A percentile compares a stretch with the other conserved stretches of the same genome.
Conservation (phyloP, 1,140 invertebrate genomes). For the Lepeophtheirus salmonis region DNA sequence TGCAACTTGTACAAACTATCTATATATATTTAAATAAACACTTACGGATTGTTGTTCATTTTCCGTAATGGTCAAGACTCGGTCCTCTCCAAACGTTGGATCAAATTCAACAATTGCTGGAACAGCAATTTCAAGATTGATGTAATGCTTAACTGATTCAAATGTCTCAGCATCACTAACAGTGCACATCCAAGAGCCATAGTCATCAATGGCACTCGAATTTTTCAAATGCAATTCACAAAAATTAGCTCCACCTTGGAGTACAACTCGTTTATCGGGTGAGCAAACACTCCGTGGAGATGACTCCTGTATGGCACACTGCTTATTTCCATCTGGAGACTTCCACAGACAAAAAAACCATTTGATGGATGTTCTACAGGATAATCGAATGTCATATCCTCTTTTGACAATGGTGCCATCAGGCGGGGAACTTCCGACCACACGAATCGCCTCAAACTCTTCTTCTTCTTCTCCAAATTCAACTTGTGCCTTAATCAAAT, state of each 20-base stretch:
- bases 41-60: background rate
- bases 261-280: background rate
- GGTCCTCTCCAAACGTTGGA: background rate
- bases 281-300: constrained; percentile 5
- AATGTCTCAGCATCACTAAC: constrained; percentile 7
- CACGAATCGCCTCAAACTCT: background rate
- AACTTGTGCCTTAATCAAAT: no score
- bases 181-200: constrained; percentile 10
- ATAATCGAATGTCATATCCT: background rate
- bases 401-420: constrained; percentile 13
- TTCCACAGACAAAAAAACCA: constrained; percentile 18
- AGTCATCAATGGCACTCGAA: background rate
- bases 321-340: constrained; percentile 12
- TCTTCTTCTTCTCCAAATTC: no score
- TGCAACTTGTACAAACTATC: no score
- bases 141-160: background rate
- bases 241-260: background rate
- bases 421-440: background rate
- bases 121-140: constrained; percentile 1
- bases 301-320: constrained; percentile 15
- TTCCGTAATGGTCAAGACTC: constrained; percentile 4
- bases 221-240: constrained; percentile 8
- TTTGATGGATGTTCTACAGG: constrained; percentile 7
- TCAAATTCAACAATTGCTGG: constrained; percentile 8
- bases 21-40: no score